Conservation (phyloP, 2,113 vertebrate species). For the Sapajus apella region DNA sequence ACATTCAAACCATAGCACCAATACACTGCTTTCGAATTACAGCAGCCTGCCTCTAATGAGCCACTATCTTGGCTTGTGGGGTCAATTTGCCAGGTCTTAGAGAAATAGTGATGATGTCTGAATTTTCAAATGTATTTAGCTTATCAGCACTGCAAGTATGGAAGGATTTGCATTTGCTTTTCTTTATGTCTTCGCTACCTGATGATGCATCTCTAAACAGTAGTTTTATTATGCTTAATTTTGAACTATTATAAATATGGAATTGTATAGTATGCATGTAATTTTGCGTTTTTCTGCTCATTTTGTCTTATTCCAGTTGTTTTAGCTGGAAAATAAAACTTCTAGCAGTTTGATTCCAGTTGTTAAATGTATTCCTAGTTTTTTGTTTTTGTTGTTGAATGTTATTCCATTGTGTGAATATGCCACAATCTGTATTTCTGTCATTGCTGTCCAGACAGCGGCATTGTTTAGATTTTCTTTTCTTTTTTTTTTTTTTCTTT, state of each 20-base stretch:
- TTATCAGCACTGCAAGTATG: neutral
- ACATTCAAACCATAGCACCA: neutral
- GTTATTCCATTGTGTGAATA: neutral
- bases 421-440: neutral
- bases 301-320: neutral
- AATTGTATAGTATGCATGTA: neutral
- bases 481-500: too few relatives aligned
- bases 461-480: neutral
- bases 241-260: neutral
- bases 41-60: neutral
- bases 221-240: neutral
- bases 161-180: slow-evolving; percentile 8
- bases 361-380: neutral
- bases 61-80: neutral
- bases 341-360: neutral
- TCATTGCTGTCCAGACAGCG: neutral
- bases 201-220: neutral
- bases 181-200: neutral
- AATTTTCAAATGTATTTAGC: neutral
- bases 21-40: neutral
- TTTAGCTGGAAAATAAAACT: too few relatives aligned
- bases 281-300: neutral
- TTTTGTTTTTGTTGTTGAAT: neutral
- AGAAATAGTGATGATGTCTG: neutral
- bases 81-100: neutral